Percentiles rank a stretch among this genome's conserved stretches.
phyloP scores from a whole-genome alignment of 2,888 invertebrate genomes.

The Cephus nigrinus region DNA sequence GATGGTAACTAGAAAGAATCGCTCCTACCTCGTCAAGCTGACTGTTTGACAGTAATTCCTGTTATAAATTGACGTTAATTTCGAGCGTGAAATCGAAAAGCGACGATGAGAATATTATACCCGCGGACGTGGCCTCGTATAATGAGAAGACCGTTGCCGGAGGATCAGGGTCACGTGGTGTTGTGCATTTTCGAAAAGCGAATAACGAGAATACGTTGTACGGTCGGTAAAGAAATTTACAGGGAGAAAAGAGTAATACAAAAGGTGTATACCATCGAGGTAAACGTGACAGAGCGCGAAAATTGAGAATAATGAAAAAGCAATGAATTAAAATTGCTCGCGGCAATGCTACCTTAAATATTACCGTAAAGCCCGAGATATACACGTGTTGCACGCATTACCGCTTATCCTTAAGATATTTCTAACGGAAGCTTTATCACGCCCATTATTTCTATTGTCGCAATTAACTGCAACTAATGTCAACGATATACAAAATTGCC shows the following conservation, averaged over 20 bases:
- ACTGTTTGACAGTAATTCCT: slow-evolving; percentile 28
- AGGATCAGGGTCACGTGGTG: not conserved
- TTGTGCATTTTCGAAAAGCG: not conserved
- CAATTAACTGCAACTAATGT: not conserved
- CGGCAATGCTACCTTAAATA: not conserved
- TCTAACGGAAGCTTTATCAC: not conserved
- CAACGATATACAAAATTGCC: not conserved
- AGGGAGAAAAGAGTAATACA: not conserved
- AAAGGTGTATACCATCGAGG: not conserved
- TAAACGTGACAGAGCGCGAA: not conserved
- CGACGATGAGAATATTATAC: slow-evolving; percentile 16
- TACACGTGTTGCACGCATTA: not conserved
- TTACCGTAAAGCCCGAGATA: not conserved
- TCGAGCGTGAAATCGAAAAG: slow-evolving; percentile 37
- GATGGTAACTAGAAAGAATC: not conserved
- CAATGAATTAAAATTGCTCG: not conserved
- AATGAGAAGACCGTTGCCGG: not conserved
- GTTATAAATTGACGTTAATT: slow-evolving; percentile 35
- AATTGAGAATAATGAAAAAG: not conserved
- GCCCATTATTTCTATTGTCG: not conserved
- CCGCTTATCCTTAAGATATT: not conserved
- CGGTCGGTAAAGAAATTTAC: not conserved
- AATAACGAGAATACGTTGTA: not conserved
- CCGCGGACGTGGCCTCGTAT: slow-evolving; percentile 1
- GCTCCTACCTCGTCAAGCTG: slow-evolving; percentile 10